These are phyloP conservation scores for Neodiprion lecontei DNA, from an alignment of 1,140 invertebrate genomes.

Conservation along the genomic window DNA sequence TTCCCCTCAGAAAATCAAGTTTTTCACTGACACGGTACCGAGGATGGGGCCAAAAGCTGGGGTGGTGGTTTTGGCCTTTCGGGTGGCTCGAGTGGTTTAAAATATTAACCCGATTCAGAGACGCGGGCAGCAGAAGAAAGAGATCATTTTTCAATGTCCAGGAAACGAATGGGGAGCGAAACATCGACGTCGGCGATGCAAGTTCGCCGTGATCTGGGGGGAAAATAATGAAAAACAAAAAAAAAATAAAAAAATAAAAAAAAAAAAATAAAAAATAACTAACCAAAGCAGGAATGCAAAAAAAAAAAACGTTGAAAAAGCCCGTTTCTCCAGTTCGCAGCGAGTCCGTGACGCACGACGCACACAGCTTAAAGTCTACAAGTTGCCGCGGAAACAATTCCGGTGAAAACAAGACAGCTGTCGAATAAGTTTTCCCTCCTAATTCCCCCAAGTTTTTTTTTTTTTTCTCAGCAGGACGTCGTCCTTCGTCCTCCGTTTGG, in stretches of 20 bases:
- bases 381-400: no score
- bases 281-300: not conserved
- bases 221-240: no score
- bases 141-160: slow-evolving; percentile 39
- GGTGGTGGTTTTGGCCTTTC: not conserved
- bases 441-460: no score
- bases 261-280: no score
- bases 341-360: not conserved
- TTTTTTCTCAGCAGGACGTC: no score
- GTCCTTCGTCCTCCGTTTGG: no score
- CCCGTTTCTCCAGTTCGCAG: not conserved
- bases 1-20: not conserved
- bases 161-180: slow-evolving; percentile 40
- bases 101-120: slow-evolving; percentile 28
- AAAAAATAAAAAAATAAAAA: no score
- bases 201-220: no score
- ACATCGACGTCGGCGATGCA: slow-evolving; percentile 2
- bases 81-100: slow-evolving; percentile 21
- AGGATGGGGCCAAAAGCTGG: not conserved
- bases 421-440: no score
- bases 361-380: no score
- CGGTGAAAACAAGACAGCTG: no score
- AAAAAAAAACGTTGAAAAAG: not conserved
- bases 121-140: slow-evolving; percentile 32
- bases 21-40: not conserved